These are phyloP conservation scores for Archivesica marissinica DNA, from an alignment of 1,140 invertebrate genomes.

Conservation along the genomic window DNA sequence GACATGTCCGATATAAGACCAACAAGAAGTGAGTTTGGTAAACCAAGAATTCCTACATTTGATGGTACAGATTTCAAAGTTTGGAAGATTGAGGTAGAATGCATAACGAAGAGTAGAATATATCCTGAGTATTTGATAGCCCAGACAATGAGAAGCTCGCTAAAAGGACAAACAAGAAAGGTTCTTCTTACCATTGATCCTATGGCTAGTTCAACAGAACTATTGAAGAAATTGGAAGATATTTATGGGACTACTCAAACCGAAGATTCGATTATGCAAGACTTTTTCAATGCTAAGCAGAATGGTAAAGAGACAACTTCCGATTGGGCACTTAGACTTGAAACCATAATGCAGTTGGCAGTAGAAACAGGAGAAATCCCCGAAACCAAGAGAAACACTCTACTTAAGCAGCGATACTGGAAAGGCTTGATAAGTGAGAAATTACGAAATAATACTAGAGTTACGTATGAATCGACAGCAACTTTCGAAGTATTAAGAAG, in stretches of 20 bases:
- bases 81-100: too few species aligned
- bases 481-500: constrained; percentile 1
- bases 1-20: too few species aligned
- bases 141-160: too few species aligned
- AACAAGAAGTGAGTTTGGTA: too few species aligned
- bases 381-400: neutral
- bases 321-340: constrained; percentile 16
- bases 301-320: neutral
- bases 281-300: constrained; percentile 12
- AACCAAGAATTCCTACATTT: too few species aligned
- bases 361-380: neutral
- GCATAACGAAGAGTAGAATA: too few species aligned
- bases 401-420: constrained; percentile 8
- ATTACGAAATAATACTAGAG: constrained; percentile 2
- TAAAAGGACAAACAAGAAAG: constrained; percentile 25
- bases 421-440: neutral
- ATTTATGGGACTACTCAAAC: constrained; percentile 10
- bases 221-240: constrained; percentile 12
- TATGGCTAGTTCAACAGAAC: neutral
- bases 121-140: too few species aligned
- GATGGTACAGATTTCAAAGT: too few species aligned
- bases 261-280: constrained; percentile 1
- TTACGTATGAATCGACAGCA: neutral
- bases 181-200: constrained; percentile 13
- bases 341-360: constrained; percentile 14